Base-by-base conservation (phyloP, 1,140 invertebrate species). In the Mya arenaria region DNA sequence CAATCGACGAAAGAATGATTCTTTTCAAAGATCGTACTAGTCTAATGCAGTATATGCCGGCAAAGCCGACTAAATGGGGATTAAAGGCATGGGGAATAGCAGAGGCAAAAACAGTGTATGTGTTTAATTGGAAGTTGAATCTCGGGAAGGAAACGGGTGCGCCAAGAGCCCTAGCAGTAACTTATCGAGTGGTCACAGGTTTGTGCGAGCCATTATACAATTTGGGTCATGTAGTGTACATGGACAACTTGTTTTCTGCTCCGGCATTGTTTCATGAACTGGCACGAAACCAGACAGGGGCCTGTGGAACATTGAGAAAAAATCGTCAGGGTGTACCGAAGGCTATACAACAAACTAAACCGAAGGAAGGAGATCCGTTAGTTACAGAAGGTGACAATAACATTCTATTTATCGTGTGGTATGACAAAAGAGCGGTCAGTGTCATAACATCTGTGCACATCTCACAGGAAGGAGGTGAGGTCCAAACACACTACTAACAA, bases 21-120 rank as follows among this genome's bases (percentile, higher is more conserved):
- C n/a, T 15, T 41, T 90, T 90, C 84, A 90, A 90, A 81, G 89
- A 88, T 3, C 58, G 88, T 56, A 77, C 72, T 19, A 87, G 86
- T 13, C 84, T 93, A 77, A 93, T 92, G 87, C 91, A 94, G 85
- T 94, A 93, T 84, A 90, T 90, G 32, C 91, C 91, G 78, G 90
- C 88, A 85, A 94, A 94, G 87, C 92, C 92, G 52, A 93, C 93
- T 79, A 94, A 94, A 89, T 87, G 92, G 84, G 92, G 91, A 10
- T 92, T 92, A 79, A 93, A 92, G 85, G 81, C 92, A 63, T 94
- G 92, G 92, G 78, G 41, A 25, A 25, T 86, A 23, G 84, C 58
- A 37, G 86, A 63, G 34, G 55, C 30, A 48, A 83, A 71, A 15
- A 84, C 88, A 13, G 92, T 92, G 39, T 94, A 92, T 83, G 88